Conservation (phyloP, 1,140 invertebrate genomes). For the Trachymyrmex septentrionalis region DNA sequence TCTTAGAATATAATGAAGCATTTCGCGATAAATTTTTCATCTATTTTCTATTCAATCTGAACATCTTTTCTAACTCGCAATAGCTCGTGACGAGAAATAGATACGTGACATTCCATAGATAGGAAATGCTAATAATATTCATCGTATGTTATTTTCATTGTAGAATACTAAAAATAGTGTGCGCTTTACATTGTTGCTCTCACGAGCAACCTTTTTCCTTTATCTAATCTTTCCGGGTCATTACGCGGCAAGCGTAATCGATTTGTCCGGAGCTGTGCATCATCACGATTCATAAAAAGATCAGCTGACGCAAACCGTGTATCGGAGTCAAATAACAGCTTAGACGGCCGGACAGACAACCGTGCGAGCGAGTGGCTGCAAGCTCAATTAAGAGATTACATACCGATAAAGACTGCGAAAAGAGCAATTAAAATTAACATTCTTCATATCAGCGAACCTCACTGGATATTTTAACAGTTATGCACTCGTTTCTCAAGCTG, state of each 20-base stretch:
- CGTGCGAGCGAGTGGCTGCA: not conserved
- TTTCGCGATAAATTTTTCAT: not conserved
- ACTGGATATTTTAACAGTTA: slow-evolving; percentile 9
- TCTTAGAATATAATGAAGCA: not conserved
- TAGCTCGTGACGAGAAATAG: not conserved
- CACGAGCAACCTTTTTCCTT: not conserved
- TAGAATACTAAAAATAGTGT: not conserved
- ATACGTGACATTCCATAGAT: not conserved
- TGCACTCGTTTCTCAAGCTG: not conserved
- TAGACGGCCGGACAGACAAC: slow-evolving; percentile 30
- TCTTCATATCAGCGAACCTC: slow-evolving; percentile 11
- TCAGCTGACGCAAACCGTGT: slow-evolving; percentile 32
- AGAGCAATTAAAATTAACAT: slow-evolving; percentile 52
- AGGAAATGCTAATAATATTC: not conserved
- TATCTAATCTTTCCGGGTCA: slow-evolving; percentile 45
- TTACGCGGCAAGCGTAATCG: slow-evolving; percentile 10
- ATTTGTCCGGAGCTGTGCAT: slow-evolving; percentile 39
- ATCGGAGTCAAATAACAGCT: slow-evolving; percentile 43
- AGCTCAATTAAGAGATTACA: slow-evolving; percentile 56
- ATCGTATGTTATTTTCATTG: not conserved
- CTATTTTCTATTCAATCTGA: not conserved
- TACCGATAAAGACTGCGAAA: slow-evolving; percentile 21
- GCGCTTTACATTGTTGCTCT: slow-evolving; percentile 19
- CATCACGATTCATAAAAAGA: slow-evolving; percentile 50
- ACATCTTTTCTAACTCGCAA: not conserved